Conservation (phyloP, 2,888 invertebrate species). For the Calliopum simillimum region DNA sequence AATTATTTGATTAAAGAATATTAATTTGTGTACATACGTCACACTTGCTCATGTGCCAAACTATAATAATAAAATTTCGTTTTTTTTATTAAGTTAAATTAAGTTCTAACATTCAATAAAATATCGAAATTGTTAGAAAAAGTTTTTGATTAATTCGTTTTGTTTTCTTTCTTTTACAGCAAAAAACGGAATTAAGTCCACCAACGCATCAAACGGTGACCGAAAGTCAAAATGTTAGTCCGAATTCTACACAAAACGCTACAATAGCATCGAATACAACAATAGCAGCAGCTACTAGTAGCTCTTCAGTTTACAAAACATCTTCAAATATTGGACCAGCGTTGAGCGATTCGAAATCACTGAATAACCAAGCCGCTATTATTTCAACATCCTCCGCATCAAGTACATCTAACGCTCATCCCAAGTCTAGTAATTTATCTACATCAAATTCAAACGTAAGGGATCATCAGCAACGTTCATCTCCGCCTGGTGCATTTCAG, state of each 20-base stretch:
- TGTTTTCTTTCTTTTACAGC: slow-evolving; percentile 54
- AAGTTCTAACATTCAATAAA: too few relatives aligned
- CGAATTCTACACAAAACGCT: slow-evolving; percentile 45
- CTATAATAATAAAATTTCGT: too few relatives aligned
- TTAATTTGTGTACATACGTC: too few relatives aligned
- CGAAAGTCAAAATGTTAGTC: slow-evolving; percentile 50
- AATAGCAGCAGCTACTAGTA: slow-evolving; percentile 31
- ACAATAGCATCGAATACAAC: slow-evolving; percentile 39
- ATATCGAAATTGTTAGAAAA: too few relatives aligned
- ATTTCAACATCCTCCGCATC: slow-evolving; percentile 15
- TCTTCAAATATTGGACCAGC: background rate
- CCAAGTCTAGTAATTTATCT: slow-evolving; percentile 35
- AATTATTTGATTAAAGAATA: too few relatives aligned
- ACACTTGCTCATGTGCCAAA: too few relatives aligned
- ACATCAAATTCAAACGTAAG: slow-evolving; percentile 36
- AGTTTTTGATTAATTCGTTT: background rate
- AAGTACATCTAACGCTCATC: slow-evolving; percentile 40
- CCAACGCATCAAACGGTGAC: slow-evolving; percentile 61
- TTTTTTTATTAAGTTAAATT: too few relatives aligned
- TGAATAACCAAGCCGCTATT: slow-evolving; percentile 42
- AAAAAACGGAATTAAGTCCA: slow-evolving; percentile 66
- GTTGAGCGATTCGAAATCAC: slow-evolving; percentile 9
- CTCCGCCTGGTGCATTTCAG: slow-evolving; percentile 45
- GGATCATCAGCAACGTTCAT: slow-evolving; percentile 42
- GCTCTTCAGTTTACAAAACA: slow-evolving; percentile 5